Percentiles rank a stretch among this genome's conserved stretches.
phyloP scores from a whole-genome alignment of 1,140 invertebrate genomes.

The Lasaia peninsularis region DNA sequence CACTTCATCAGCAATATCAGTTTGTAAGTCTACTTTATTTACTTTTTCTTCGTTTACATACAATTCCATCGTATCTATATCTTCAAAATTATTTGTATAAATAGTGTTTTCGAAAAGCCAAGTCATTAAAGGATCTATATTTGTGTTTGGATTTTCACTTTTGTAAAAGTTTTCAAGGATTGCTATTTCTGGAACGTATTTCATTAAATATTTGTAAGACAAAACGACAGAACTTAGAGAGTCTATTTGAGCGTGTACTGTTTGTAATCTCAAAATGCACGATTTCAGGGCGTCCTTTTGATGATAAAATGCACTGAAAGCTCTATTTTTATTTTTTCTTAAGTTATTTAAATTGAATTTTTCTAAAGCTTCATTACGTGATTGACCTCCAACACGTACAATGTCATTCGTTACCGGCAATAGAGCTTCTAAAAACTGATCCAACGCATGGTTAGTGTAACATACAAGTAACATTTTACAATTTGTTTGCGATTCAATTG shows the following conservation, averaged over 20 bases:
- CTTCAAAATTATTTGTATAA: constrained; percentile 24
- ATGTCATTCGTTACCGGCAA: constrained; percentile 77
- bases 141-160: neutral
- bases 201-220: constrained; percentile 24
- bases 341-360: constrained; percentile 67
- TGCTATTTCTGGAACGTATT: constrained; percentile 21
- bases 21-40: constrained; percentile 22
- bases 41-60: neutral
- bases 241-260: constrained; percentile 31
- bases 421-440: constrained; percentile 91
- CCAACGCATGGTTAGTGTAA: constrained; percentile 92
- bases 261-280: constrained; percentile 26
- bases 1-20: constrained; percentile 26
- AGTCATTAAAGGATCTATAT: constrained; percentile 30
- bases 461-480: constrained; percentile 87
- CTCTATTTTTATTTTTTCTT: constrained; percentile 26
- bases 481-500: constrained; percentile 19
- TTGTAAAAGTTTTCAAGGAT: constrained; percentile 25
- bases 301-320: constrained; percentile 25
- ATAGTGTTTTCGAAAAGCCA: constrained; percentile 51
- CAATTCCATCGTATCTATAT: constrained; percentile 20
- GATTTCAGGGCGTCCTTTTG: constrained; percentile 26
- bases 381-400: constrained; percentile 85
- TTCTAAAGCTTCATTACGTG: constrained; percentile 78
- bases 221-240: constrained; percentile 36